Base-by-base conservation (phyloP, 2,113 vertebrate species). In the Neotragus pygmaeus region DNA sequence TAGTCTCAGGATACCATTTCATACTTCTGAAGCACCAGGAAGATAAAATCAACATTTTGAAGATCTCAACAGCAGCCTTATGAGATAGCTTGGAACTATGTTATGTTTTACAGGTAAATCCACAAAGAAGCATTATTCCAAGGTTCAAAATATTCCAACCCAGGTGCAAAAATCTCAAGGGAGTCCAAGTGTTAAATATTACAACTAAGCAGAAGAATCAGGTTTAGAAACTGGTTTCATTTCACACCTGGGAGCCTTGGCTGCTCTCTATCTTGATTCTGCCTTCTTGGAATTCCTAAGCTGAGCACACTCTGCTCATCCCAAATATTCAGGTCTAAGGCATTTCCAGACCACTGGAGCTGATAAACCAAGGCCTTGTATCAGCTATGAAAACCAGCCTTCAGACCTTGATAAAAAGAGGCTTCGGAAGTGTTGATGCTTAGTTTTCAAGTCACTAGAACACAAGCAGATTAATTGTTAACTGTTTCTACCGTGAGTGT, bases 261-360 rank as follows among this genome's bases (percentile, higher is more conserved):
- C 98, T 94, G 62, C 91, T 33, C 73, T 77, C 88, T 97, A 95
- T 96, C 96, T 97, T 3, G 25, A 87, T 16, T 96, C 89, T 90
- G 96, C 97, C 97, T 98, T 96, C 93, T 96, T 94, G 91, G 95
- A 94, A 98, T 98, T 98, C 97, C 94, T 96, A 80, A 91, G 23
- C 78, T 23, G 14, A 19, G 80, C 77, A 62, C 53, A 47, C 75
- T 84, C 70, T 88, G 95, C 93, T 94, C 97, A 96, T 97, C 97
- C 94, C 94, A 96, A 85, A 92, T 89, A 96, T 80, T 96, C 66
- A 47, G 28, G 86, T 78, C 77, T 45, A 86, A 97, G 90, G 70
- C 28, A 96, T 94, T 10, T 98, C 98, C 93, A 96, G 82, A 16
- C 80, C 80, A 91, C 0, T 64, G 51, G 66, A 97, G 96, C 94